A percentile compares a stretch with the other conserved stretches of the same genome.
Conservation (phyloP, 2,797 vertebrate genomes). For the Coregonus sp. region DNA sequence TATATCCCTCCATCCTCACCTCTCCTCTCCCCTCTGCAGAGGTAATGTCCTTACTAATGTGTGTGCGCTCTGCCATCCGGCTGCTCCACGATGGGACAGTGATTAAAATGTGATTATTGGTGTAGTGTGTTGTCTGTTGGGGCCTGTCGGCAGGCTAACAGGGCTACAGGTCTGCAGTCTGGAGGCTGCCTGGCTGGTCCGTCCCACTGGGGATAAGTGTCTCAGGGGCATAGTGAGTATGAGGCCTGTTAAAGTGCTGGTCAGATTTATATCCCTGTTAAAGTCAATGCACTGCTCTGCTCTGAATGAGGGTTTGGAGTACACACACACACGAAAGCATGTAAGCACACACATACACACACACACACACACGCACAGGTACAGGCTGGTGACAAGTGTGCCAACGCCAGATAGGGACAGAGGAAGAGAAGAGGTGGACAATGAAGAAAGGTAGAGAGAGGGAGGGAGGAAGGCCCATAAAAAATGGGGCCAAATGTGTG, state of each 20-base stretch:
- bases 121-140: slow-evolving; percentile 13
- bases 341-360: slow-evolving; percentile 7
- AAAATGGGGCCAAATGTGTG: slow-evolving; percentile 63
- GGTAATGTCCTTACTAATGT: slow-evolving; percentile 7
- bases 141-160: not conserved
- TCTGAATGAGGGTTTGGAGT: slow-evolving; percentile 27
- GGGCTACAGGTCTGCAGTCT: not conserved
- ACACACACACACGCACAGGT: slow-evolving; percentile 9
- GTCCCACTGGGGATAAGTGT: slow-evolving; percentile 29
- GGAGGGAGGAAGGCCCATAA: slow-evolving; percentile 35
- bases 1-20: slow-evolving; percentile 3
- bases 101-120: slow-evolving; percentile 44
- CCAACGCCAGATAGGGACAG: slow-evolving; percentile 17
- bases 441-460: slow-evolving; percentile 30
- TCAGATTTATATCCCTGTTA: slow-evolving; percentile 59
- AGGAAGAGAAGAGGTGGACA: slow-evolving; percentile 35
- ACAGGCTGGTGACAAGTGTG: not conserved
- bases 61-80: not conserved
- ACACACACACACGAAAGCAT: slow-evolving; percentile 10
- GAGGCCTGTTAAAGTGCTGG: slow-evolving; percentile 45
- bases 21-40: slow-evolving; percentile 11
- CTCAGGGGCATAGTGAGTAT: slow-evolving; percentile 34
- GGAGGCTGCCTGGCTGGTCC: slow-evolving; percentile 1
- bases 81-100: slow-evolving; percentile 22
- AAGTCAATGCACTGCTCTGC: slow-evolving; percentile 42